These are phyloP conservation scores for Noctua comes DNA, from an alignment of 2,888 invertebrate genomes.

Conservation along the genomic window DNA sequence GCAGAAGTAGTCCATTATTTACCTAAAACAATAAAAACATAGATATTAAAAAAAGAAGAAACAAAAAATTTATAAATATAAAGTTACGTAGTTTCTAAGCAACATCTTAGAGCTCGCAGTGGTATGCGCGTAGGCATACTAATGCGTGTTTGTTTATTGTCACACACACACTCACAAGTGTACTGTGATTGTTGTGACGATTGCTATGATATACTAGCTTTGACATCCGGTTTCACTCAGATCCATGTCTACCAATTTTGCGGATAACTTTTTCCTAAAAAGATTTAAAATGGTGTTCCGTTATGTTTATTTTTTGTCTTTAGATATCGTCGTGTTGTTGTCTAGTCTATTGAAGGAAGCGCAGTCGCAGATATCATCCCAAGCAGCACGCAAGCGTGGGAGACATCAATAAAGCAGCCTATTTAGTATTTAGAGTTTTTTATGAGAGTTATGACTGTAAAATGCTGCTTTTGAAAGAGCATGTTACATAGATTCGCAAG, in stretches of 20 bases:
- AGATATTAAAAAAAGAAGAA: not conserved
- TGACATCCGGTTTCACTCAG: conserved; percentile 30
- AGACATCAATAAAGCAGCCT: not conserved
- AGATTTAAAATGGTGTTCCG: too few relatives aligned
- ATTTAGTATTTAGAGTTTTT: not conserved
- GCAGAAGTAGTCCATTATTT: not conserved
- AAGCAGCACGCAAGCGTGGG: too few relatives aligned
- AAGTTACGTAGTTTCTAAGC: conserved; percentile 24
- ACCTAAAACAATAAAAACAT: conserved; percentile 41
- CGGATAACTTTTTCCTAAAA: not conserved
- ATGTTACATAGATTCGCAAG: not conserved
- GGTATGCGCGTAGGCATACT: conserved; percentile 69
- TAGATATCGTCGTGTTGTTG: not conserved
- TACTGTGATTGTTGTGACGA: conserved; percentile 53
- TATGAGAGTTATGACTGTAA: not conserved
- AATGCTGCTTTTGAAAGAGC: too few relatives aligned
- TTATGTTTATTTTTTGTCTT: not conserved
- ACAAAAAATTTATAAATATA: not conserved
- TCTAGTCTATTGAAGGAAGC: not conserved
- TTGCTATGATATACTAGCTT: conserved; percentile 34
- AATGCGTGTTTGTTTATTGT: conserved; percentile 72
- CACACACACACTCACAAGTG: conserved; percentile 65
- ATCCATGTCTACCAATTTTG: not conserved
- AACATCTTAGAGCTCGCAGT: conserved; percentile 63
- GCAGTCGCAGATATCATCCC: not conserved